Conservation (phyloP, 2,888 invertebrate genomes). For the Netelia melanura region DNA sequence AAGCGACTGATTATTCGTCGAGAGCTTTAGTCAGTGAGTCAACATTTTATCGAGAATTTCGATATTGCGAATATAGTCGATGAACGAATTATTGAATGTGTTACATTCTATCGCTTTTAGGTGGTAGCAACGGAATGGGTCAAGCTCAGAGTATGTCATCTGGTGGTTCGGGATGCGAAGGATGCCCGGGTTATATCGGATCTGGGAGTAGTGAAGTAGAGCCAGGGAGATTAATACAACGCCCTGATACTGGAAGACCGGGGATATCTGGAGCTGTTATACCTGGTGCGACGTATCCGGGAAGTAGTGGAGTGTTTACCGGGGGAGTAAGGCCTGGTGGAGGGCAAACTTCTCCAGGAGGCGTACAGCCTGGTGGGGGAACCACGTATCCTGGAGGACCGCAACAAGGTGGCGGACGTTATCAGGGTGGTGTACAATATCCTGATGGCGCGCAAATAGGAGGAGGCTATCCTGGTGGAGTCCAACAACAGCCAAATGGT, state of each 20-base stretch:
- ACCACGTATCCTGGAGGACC: slow-evolving; percentile 54
- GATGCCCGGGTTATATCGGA: slow-evolving; percentile 86
- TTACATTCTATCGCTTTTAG: slow-evolving; percentile 83
- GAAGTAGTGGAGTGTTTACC: slow-evolving; percentile 55
- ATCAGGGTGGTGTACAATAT: slow-evolving; percentile 57
- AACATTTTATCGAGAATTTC: too few species aligned
- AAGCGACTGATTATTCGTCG: slow-evolving; percentile 90
- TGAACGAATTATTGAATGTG: not conserved
- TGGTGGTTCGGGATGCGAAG: slow-evolving; percentile 89
- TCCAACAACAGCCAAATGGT: slow-evolving; percentile 32
- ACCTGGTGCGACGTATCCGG: slow-evolving; percentile 46
- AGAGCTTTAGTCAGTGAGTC: slow-evolving; percentile 91
- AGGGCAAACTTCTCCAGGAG: slow-evolving; percentile 58
- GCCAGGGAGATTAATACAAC: slow-evolving; percentile 51
- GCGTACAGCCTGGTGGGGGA: slow-evolving; percentile 36
- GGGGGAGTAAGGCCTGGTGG: slow-evolving; percentile 59
- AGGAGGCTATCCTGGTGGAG: slow-evolving; percentile 56
- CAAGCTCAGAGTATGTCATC: slow-evolving; percentile 95
- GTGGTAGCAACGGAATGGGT: slow-evolving; percentile 93
- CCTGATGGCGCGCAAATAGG: slow-evolving; percentile 64
- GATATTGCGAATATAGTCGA: not conserved
- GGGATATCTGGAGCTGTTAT: slow-evolving; percentile 28
- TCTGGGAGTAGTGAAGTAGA: slow-evolving; percentile 22
- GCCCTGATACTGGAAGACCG: slow-evolving; percentile 67
- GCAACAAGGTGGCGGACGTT: slow-evolving; percentile 40